Base-by-base conservation (phyloP, 1,140 invertebrate species). In the Adoxophyes honmai region DNA sequence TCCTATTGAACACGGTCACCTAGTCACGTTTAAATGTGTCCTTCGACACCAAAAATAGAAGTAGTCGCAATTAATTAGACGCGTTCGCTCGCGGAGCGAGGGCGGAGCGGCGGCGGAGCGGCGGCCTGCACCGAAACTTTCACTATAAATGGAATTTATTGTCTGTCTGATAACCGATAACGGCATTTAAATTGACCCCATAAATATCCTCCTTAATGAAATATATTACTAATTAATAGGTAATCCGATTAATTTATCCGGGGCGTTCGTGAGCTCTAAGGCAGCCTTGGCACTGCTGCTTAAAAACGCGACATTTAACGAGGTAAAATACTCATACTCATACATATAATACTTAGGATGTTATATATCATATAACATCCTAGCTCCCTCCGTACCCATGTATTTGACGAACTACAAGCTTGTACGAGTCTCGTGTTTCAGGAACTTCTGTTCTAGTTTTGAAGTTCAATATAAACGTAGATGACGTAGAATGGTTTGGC, bases 81-180 rank as follows among this genome's bases (percentile, higher is more conserved):
- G 1, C 21, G 16, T 13, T 48, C 42, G 15, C 16, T 10, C 10
- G 42, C 42, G 42, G n/a, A 28, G 21, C 21, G 21, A 6, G 2
- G 21, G 21, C 21, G 21, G 21, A 28, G 21, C 18, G 42, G 18
- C 42, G 0, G n/a, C 42, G 42, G 42, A 9, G 9, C n/a, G 16
- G 15, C 1, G 10, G 1, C 42, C 42, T 18, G 18, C 21, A 11
- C n/a, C n/a, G n/a, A 48, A 48, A 48, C 42, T 48, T 48, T 48
- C 42, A 48, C 42, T 48, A 48, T 48, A 48, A 48, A 48, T 48
- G 42, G 42, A 48, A 48, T 48, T 48, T 48, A 48, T 33, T 33
- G 18, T 48, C 42, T 48, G 18, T n/a, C 21, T 33, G 42, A 48
- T 48, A 48, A 48, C 42, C 42, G 16, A 48, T 48, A 48, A 48